phyloP scores from a whole-genome alignment of 2,113 vertebrate genomes.

The Carassius auratus region DNA sequence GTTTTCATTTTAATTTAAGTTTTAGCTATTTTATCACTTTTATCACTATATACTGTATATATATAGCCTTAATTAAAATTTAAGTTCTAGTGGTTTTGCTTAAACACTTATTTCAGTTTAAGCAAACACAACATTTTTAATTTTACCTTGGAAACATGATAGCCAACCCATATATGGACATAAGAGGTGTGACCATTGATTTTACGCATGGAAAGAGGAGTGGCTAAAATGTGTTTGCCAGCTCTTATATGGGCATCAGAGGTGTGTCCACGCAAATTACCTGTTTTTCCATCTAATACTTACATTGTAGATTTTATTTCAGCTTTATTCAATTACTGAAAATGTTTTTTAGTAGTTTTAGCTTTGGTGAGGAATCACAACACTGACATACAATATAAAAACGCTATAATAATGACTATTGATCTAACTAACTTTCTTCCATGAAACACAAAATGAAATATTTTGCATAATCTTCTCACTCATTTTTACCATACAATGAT shows the following conservation, averaged over 20 bases:
- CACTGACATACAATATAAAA: not conserved
- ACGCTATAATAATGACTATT: not conserved
- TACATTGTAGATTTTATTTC: too few species aligned
- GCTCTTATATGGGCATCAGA: not conserved
- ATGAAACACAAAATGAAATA: not conserved
- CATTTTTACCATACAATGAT: not conserved
- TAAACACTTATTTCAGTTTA: too few species aligned
- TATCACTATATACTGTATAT: too few species aligned
- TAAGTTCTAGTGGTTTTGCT: too few species aligned
- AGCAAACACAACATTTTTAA: not conserved
- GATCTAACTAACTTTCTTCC: not conserved
- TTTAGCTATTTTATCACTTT: not conserved
- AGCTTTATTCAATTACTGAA: too few species aligned
- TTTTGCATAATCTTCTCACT: not conserved
- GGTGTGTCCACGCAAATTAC: too few species aligned
- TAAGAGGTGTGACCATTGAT: not conserved
- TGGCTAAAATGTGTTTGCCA: too few species aligned
- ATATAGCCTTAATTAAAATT: too few species aligned
- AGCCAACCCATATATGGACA: not conserved
- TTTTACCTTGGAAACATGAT: not conserved
- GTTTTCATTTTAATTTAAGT: not conserved
- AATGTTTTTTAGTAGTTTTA: too few species aligned
- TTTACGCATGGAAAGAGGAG: not conserved
- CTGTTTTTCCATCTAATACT: too few species aligned
- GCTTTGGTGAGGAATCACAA: not conserved